Evolutionary conservation across 2,888 invertebrate species (phyloP).

Genomic region (Acanthosoma haemorrhoidale): DNA sequence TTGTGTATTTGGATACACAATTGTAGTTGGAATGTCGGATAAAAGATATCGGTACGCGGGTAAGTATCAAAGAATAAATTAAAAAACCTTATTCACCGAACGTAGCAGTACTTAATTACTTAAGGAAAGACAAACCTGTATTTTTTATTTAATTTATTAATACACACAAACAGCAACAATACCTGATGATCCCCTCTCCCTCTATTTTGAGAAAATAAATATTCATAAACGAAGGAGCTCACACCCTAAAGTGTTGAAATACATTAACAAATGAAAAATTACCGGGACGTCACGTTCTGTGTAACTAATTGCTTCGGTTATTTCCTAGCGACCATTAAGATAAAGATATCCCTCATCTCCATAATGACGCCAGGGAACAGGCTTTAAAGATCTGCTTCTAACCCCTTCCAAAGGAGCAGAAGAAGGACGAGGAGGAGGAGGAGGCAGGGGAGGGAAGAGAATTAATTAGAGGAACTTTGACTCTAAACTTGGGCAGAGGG

Average conservation of each 20-base stretch:
- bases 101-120: too few species aligned
- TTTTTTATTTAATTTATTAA: too few species aligned
- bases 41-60: too few species aligned
- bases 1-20: too few species aligned
- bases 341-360: too few species aligned
- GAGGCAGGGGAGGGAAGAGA: slow-evolving; percentile 1
- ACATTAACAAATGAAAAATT: neutral
- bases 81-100: too few species aligned
- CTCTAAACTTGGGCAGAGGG: neutral
- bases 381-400: slow-evolving; percentile 18
- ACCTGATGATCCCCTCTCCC: too few species aligned
- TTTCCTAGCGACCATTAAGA: neutral
- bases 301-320: neutral
- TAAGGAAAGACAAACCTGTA: too few species aligned
- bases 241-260: neutral
- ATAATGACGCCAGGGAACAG: neutral
- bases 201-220: too few species aligned
- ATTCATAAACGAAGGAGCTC: neutral
- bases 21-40: too few species aligned
- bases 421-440: neutral
- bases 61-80: too few species aligned
- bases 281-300: neutral
- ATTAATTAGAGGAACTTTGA: slow-evolving; percentile 29
- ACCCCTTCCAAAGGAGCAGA: slow-evolving; percentile 33
- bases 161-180: too few species aligned